Evolutionary conservation across 2,888 invertebrate genomes (phyloP).

Genomic region (Hydrotaea diabolus): DNA sequence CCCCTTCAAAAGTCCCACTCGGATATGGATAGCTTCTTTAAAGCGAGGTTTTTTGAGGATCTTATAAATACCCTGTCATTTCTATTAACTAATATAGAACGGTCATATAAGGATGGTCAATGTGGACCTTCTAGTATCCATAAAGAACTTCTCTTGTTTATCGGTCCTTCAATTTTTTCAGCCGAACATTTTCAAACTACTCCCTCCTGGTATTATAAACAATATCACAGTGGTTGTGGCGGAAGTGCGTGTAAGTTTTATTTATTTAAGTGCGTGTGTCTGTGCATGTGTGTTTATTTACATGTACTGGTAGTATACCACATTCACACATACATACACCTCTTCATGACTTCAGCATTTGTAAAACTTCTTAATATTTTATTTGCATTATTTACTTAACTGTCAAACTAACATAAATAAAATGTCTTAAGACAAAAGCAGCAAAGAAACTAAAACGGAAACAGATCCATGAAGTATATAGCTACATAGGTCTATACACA

Average conservation of each 20-base stretch:
- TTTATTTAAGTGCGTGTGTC: background rate
- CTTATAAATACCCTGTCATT: no score
- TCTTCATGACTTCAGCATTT: background rate
- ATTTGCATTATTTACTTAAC: slow-evolving; percentile 26
- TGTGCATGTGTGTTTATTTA: background rate
- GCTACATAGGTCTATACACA: background rate
- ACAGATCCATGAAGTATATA: background rate
- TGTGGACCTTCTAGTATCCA: no score
- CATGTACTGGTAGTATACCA: background rate
- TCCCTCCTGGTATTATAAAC: background rate
- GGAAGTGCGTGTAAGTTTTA: slow-evolving; percentile 28
- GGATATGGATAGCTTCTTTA: no score
- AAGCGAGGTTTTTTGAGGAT: no score
- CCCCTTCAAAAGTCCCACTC: no score
- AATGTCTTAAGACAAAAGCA: background rate
- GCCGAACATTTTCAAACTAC: background rate
- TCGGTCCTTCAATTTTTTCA: no score
- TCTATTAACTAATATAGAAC: no score
- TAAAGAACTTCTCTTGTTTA: no score
- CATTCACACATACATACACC: background rate
- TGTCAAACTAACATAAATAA: slow-evolving; percentile 27
- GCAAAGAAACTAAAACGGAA: background rate
- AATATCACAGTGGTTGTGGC: background rate
- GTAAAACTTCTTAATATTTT: slow-evolving; percentile 8
- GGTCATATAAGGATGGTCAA: no score